Evolutionary conservation across 2,113 vertebrate genomes (phyloP).

Genomic region (Protobothrops mucrosquamatus): DNA sequence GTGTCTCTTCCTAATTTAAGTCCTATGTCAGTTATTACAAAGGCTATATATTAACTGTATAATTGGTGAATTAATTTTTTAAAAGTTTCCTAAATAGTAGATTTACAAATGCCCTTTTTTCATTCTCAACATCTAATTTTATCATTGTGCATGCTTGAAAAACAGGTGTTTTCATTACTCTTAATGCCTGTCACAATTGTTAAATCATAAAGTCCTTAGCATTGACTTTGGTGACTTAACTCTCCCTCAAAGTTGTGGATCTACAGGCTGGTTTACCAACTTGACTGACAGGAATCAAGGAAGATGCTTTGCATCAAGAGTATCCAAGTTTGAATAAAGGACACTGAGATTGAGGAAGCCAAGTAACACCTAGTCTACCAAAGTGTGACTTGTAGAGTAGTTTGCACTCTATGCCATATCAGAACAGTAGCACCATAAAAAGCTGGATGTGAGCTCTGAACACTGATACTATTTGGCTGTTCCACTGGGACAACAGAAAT

Average conservation of each 20-base stretch:
- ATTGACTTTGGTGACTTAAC: slow-evolving; percentile 6
- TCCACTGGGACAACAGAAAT: slow-evolving; percentile 21
- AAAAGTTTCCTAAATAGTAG: neutral
- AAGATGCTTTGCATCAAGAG: slow-evolving; percentile 20
- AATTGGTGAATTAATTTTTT: neutral
- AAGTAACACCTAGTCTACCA: slow-evolving; percentile 36
- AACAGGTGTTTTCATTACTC: neutral
- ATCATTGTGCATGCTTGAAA: slow-evolving; percentile 9
- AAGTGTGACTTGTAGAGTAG: slow-evolving; percentile 24
- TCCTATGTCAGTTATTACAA: neutral
- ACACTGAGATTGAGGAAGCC: slow-evolving; percentile 17
- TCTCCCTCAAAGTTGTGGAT: slow-evolving; percentile 12
- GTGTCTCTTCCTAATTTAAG: neutral
- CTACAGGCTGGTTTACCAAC: slow-evolving; percentile 3
- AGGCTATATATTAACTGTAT: neutral
- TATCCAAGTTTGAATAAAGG: slow-evolving; percentile 27
- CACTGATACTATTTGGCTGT: slow-evolving; percentile 23
- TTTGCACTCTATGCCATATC: slow-evolving; percentile 38
- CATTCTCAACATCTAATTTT: neutral
- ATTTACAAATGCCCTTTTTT: neutral
- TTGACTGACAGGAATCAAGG: neutral
- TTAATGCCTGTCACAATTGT: neutral
- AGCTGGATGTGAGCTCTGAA: slow-evolving; percentile 49
- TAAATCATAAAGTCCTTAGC: neutral
- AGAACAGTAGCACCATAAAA: slow-evolving; percentile 71